phyloP scores from a whole-genome alignment of 2,888 invertebrate genomes.

The Zhengitettix transpicula region DNA sequence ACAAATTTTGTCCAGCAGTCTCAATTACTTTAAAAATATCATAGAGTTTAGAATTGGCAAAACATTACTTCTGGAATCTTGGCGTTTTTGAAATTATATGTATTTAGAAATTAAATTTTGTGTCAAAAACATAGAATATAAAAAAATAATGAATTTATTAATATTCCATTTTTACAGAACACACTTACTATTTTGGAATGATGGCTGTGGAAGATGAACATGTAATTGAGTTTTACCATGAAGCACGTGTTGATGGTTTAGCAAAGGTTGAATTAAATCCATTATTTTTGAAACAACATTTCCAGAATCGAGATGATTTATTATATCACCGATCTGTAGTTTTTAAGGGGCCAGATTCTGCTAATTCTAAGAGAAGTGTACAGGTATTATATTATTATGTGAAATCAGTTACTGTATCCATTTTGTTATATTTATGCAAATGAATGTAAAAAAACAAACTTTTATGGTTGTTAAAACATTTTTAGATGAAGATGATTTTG shows the following conservation, averaged over 20 bases:
- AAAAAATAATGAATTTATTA: too few relatives aligned
- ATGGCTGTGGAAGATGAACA: slow-evolving; percentile 22
- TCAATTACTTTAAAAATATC: too few relatives aligned
- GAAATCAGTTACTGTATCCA: too few relatives aligned
- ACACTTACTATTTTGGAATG: slow-evolving; percentile 23
- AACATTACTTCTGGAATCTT: too few relatives aligned
- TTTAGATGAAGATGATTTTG: too few relatives aligned
- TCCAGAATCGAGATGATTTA: slow-evolving; percentile 36
- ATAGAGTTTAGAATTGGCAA: too few relatives aligned
- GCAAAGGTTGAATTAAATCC: slow-evolving; percentile 36
- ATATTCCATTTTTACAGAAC: slow-evolving; percentile 21
- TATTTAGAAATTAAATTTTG: too few relatives aligned
- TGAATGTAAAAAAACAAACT: background rate
- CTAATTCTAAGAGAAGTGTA: slow-evolving; percentile 20
- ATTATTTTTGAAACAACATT: slow-evolving; percentile 37
- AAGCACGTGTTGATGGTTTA: slow-evolving; percentile 55
- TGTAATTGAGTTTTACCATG: slow-evolving; percentile 32
- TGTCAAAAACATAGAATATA: too few relatives aligned
- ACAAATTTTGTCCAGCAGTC: too few relatives aligned
- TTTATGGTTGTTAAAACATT: background rate
- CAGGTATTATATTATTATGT: slow-evolving; percentile 18
- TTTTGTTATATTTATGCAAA: too few relatives aligned
- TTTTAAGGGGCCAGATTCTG: slow-evolving; percentile 19
- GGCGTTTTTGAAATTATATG: too few relatives aligned
- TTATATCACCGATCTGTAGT: slow-evolving; percentile 24